Base-by-base conservation (phyloP, 2,888 invertebrate species). In the Ryuthela nishihirai region DNA sequence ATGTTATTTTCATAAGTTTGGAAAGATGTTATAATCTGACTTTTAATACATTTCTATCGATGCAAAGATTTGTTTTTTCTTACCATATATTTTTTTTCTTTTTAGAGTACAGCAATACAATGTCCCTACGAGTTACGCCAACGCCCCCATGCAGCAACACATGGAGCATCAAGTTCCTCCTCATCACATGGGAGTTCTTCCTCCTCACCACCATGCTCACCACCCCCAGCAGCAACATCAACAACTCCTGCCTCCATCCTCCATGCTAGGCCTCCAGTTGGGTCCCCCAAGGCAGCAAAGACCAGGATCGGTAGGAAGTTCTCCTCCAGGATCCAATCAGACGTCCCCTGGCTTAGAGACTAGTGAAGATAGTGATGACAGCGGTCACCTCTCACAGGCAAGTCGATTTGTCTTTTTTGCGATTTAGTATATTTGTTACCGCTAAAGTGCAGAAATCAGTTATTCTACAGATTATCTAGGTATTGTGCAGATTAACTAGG, bases 321-420 rank as follows among this genome's bases (percentile, higher is more conserved):
- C 68, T 2, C 68, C 70, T 4, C 68, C 70, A 3, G 66, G 65
- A 1, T 69, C 68, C n/a, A 68, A 67, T 21, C 69, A 67, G n/a
- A 67, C 69, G n/a, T 71, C 69, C 81, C 85, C 53, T 73, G 79
- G 69, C 80, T 81, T 72, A 76, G 83, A 75, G 44, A 89, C 88
- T 29, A 88, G 87, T 74, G 89, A 89, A 74, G 89, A 89, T 72
- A 88, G 88, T 68, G 89, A 90, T 85, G 79, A 90, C 85, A 71
- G 70, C 61, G 68, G 73, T 17, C 73, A 72, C 10, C 58, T 73
- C 23, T 70, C 72, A 26, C 73, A 73, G 72, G 73, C 73, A 46
- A 66, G 65, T 48, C 1, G 2, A 6, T 18, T n/a, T n/a, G n/a
- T n/a, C n/a, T n/a, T n/a, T n/a, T n/a, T n/a, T n/a, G n/a, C n/a